Evolutionary conservation across 53 echinoderm and acorn worm genomes (phyloP).

Genomic region (Holothuria scabra): DNA sequence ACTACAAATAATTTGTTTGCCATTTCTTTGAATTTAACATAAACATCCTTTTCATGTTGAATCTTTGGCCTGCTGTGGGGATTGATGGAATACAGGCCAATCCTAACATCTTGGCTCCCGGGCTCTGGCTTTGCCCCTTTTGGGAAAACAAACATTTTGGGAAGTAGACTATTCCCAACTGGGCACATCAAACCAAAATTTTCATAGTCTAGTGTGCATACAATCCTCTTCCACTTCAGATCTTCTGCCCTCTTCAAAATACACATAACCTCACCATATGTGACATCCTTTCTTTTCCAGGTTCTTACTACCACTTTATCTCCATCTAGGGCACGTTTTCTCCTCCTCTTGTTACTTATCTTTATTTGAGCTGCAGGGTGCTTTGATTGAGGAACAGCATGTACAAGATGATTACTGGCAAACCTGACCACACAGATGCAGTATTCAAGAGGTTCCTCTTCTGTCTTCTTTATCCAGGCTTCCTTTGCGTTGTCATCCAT

Average conservation of each 20-base stretch:
- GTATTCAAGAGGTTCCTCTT: background rate
- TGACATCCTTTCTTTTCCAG: slow-evolving; percentile 45
- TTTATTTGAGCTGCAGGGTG: background rate
- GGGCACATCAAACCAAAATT: slow-evolving; percentile 86
- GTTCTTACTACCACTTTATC: slow-evolving; percentile 2
- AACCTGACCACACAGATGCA: background rate
- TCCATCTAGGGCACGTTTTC: slow-evolving; percentile 12
- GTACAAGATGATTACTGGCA: background rate
- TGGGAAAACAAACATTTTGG: slow-evolving; percentile 70
- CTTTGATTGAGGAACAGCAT: background rate
- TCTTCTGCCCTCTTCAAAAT: slow-evolving; percentile 65
- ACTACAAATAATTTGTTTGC: slow-evolving; percentile 82
- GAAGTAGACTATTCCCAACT: slow-evolving; percentile 61
- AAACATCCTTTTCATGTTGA: background rate
- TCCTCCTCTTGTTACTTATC: background rate
- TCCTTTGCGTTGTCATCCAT: background rate
- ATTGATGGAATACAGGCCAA: background rate
- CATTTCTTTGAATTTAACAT: slow-evolving; percentile 65
- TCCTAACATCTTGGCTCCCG: background rate
- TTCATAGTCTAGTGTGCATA: slow-evolving; percentile 81
- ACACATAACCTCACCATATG: slow-evolving; percentile 78
- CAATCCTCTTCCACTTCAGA: slow-evolving; percentile 70
- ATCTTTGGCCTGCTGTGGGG: background rate
- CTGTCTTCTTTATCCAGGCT: background rate
- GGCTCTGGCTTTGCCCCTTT: background rate